phyloP scores from a whole-genome alignment of 2,797 vertebrate species.

The Coreius guichenoti region DNA sequence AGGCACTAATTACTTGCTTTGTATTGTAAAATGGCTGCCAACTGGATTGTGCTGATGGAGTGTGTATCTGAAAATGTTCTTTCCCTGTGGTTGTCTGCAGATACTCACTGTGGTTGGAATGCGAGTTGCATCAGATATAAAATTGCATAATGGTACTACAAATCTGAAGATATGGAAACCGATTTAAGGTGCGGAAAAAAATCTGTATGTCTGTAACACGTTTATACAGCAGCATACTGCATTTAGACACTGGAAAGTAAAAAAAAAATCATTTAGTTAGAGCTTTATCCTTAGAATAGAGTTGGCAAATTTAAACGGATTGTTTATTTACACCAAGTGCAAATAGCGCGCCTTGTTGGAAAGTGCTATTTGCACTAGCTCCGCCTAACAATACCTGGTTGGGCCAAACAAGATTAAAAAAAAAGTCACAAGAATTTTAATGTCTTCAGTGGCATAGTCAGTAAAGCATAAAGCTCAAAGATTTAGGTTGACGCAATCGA shows the following conservation, averaged over 20 bases:
- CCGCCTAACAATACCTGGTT: no score
- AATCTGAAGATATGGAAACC: background rate
- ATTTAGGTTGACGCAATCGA: no score
- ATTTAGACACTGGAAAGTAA: background rate
- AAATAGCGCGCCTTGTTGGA: no score
- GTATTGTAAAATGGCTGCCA: slow-evolving; percentile 38
- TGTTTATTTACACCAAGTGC: no score
- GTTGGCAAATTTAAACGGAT: no score
- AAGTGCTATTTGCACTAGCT: no score
- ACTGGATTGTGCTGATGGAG: slow-evolving; percentile 44
- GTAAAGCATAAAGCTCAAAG: no score
- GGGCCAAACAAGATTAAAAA: no score
- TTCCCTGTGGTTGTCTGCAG: slow-evolving; percentile 1
- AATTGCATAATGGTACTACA: background rate
- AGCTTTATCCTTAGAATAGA: background rate
- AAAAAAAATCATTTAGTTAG: background rate
- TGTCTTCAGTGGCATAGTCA: no score
- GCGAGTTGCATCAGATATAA: background rate
- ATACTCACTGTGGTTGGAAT: background rate
- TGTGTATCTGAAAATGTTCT: slow-evolving; percentile 15
- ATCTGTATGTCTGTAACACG: background rate
- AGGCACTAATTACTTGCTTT: slow-evolving; percentile 50
- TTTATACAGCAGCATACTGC: background rate
- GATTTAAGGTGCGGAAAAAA: background rate
- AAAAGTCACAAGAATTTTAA: no score